Evolutionary conservation across 2,888 invertebrate genomes (phyloP).

Genomic region (Papilio elwesi): DNA sequence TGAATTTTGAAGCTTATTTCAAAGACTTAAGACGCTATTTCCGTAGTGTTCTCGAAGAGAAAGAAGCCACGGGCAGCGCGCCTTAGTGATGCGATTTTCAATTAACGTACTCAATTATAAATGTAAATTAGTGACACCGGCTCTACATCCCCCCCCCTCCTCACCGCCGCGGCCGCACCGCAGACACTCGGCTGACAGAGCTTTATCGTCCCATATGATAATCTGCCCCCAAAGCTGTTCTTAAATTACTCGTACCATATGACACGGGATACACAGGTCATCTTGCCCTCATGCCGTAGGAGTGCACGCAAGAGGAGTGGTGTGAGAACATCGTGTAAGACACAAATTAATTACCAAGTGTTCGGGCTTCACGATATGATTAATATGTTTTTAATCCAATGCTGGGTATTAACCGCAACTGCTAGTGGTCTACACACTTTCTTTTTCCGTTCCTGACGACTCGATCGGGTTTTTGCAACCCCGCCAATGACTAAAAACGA

Average conservation of each 20-base stretch:
- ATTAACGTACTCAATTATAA: slow-evolving; percentile 40
- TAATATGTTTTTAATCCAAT: neutral
- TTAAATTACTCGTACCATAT: too few species aligned
- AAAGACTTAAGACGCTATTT: slow-evolving; percentile 52
- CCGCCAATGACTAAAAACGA: too few species aligned
- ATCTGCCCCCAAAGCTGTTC: too few species aligned
- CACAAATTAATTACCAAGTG: too few species aligned
- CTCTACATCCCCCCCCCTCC: neutral
- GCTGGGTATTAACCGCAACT: neutral
- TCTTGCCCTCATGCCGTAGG: too few species aligned
- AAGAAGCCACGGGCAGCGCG: slow-evolving; percentile 54
- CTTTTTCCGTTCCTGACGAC: neutral
- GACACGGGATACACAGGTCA: too few species aligned
- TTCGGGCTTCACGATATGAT: neutral
- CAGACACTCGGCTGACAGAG: neutral
- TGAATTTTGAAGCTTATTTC: slow-evolving; percentile 58
- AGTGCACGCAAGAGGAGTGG: too few species aligned
- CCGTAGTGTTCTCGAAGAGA: slow-evolving; percentile 45
- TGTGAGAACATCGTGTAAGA: too few species aligned
- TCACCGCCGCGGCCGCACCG: neutral
- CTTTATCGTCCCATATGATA: too few species aligned
- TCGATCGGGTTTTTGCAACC: too few species aligned
- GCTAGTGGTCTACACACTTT: neutral
- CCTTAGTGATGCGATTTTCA: slow-evolving; percentile 59
- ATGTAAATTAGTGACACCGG: slow-evolving; percentile 34